A percentile compares a stretch with the other conserved stretches of the same genome.
phyloP scores from a whole-genome alignment of 2,888 invertebrate species.

The Agelastica alni region DNA sequence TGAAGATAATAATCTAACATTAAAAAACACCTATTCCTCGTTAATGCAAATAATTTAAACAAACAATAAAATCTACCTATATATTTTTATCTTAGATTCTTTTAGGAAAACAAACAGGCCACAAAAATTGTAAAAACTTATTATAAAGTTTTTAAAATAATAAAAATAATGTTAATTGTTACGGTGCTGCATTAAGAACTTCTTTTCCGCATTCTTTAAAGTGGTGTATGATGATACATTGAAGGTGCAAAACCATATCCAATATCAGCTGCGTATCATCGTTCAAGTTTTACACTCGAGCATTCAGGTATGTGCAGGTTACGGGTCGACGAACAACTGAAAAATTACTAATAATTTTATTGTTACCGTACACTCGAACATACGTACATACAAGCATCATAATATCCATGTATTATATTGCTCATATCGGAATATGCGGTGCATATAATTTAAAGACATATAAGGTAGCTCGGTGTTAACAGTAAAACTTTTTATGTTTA shows the following conservation, averaged over 20 bases:
- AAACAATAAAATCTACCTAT: too few species aligned
- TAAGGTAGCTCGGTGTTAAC: conserved; percentile 6
- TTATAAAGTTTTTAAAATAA: not conserved
- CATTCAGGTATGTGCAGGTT: conserved; percentile 16
- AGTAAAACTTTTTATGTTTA: not conserved
- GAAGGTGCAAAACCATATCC: conserved; percentile 22
- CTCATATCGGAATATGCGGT: conserved; percentile 3
- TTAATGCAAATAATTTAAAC: too few species aligned
- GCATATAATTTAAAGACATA: conserved; percentile 2
- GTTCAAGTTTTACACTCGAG: conserved; percentile 20
- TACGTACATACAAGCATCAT: not conserved
- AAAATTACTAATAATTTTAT: conserved; percentile 25
- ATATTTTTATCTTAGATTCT: too few species aligned
- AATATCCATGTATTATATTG: conserved; percentile 5
- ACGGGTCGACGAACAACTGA: conserved; percentile 25
- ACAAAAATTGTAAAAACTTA: too few species aligned
- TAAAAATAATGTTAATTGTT: not conserved
- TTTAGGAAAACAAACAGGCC: too few species aligned
- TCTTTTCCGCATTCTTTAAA: conserved; percentile 29
- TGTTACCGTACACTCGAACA: conserved; percentile 6
- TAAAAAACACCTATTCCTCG: too few species aligned
- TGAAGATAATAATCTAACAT: too few species aligned
- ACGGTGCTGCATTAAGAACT: conserved; percentile 14
- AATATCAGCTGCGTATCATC: conserved; percentile 24
- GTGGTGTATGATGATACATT: conserved; percentile 21